phyloP scores from a whole-genome alignment of 2,113 vertebrate species.

The Tyrannus savana region DNA sequence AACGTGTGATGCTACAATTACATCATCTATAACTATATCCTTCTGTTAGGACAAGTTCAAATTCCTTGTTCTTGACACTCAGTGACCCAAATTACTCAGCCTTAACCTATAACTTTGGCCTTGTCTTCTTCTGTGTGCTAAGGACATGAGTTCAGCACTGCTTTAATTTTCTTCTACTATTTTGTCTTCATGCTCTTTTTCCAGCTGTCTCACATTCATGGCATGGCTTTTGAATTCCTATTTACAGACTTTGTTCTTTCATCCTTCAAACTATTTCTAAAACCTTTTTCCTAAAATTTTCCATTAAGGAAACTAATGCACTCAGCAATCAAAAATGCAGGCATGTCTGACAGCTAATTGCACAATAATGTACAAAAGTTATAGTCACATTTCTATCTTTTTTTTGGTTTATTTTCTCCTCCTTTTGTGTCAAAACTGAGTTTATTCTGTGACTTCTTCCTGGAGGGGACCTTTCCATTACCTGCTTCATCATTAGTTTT shows the following conservation, averaged over 20 bases:
- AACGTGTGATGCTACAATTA: slow-evolving; percentile 39
- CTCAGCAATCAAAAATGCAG: neutral
- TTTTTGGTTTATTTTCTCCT: neutral
- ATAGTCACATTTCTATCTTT: neutral
- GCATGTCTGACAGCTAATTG: neutral
- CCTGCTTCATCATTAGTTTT: neutral
- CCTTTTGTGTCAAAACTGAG: neutral
- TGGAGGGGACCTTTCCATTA: neutral
- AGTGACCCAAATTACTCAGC: slow-evolving; percentile 57
- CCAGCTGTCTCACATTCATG: neutral
- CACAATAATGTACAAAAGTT: neutral
- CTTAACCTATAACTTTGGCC: slow-evolving; percentile 37
- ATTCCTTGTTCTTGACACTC: slow-evolving; percentile 42
- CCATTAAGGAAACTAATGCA: neutral
- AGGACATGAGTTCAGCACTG: slow-evolving; percentile 20
- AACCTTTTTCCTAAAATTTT: neutral
- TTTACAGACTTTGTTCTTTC: neutral
- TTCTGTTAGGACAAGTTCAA: slow-evolving; percentile 53
- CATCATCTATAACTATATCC: slow-evolving; percentile 35
- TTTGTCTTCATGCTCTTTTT: neutral
- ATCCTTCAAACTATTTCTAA: neutral
- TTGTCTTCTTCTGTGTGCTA: neutral
- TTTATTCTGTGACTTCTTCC: neutral
- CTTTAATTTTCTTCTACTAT: slow-evolving; percentile 17
- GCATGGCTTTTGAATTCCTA: neutral